Conservation (phyloP, 1,140 invertebrate species). For the Drosophila hydei region DNA sequence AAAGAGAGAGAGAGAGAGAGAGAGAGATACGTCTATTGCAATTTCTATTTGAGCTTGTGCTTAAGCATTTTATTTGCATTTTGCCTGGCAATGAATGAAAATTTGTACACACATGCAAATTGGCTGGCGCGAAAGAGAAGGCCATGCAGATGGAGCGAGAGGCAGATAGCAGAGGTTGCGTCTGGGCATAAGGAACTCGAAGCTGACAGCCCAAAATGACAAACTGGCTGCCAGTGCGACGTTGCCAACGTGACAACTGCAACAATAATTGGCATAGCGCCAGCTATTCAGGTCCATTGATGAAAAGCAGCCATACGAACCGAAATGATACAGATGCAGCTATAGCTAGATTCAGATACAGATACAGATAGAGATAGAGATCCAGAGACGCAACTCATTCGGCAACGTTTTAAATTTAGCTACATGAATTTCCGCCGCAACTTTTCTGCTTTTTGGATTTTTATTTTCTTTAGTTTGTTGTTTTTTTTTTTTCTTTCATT, state of each 20-base stretch:
- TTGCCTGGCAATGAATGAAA: constrained; percentile 68
- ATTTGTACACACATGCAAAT: constrained; percentile 57
- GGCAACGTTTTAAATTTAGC: constrained; percentile 68
- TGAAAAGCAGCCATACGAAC: constrained; percentile 62
- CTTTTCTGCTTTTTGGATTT: constrained; percentile 37
- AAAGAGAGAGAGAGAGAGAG: neutral
- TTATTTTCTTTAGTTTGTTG: neutral
- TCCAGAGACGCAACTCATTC: constrained; percentile 13
- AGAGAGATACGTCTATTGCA: constrained; percentile 19
- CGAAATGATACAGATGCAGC: no score
- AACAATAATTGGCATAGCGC: constrained; percentile 74
- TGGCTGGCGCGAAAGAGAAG: constrained; percentile 25
- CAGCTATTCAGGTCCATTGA: constrained; percentile 70
- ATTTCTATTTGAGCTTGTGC: constrained; percentile 46
- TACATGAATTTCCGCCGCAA: constrained; percentile 71
- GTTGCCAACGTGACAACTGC: constrained; percentile 50
- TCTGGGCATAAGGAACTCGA: constrained; percentile 28
- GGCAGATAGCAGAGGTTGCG: neutral
- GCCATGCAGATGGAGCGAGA: neutral
- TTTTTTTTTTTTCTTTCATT: neutral
- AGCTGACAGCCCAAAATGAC: constrained; percentile 56
- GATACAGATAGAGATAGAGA: constrained; percentile 38
- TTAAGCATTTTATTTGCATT: constrained; percentile 57
- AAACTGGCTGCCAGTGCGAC: constrained; percentile 45
- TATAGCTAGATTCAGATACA: constrained; percentile 26